These are phyloP conservation scores for Troides oblongomaculatus DNA, from an alignment of 2,888 invertebrate genomes.

Conservation along the genomic window DNA sequence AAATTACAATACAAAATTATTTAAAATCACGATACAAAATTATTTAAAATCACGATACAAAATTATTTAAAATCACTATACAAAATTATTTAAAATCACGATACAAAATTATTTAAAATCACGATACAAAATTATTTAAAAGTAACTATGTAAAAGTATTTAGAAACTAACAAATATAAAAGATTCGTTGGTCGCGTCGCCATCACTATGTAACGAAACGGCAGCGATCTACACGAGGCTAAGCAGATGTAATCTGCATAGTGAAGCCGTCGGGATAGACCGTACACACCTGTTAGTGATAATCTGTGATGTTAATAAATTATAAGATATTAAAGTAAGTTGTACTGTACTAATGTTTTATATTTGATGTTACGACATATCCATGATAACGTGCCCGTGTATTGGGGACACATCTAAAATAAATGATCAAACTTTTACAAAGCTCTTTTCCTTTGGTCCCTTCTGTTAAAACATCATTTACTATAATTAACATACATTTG, in stretches of 20 bases:
- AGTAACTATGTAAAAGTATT: not conserved
- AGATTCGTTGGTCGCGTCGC: not conserved
- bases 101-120: too few relatives aligned
- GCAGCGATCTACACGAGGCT: not conserved
- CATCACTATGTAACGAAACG: not conserved
- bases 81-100: too few relatives aligned
- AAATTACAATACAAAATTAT: too few relatives aligned
- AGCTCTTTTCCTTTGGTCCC: not conserved
- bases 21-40: too few relatives aligned
- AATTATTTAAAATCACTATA: not conserved
- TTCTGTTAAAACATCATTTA: too few relatives aligned
- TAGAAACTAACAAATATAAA: not conserved
- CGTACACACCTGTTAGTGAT: constrained; percentile 41
- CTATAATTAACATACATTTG: too few relatives aligned
- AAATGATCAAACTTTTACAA: constrained; percentile 39
- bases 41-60: not conserved
- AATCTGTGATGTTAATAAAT: constrained; percentile 67
- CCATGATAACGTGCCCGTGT: constrained; percentile 71
- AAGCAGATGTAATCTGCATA: not conserved
- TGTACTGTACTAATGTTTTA: constrained; percentile 48
- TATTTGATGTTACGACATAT: constrained; percentile 55
- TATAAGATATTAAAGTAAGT: constrained; percentile 23
- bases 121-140: too few relatives aligned
- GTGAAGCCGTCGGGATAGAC: not conserved
- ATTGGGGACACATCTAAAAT: constrained; percentile 49